Base-by-base conservation (phyloP, 2,797 vertebrate genomes). In the Amniataba percoides region DNA sequence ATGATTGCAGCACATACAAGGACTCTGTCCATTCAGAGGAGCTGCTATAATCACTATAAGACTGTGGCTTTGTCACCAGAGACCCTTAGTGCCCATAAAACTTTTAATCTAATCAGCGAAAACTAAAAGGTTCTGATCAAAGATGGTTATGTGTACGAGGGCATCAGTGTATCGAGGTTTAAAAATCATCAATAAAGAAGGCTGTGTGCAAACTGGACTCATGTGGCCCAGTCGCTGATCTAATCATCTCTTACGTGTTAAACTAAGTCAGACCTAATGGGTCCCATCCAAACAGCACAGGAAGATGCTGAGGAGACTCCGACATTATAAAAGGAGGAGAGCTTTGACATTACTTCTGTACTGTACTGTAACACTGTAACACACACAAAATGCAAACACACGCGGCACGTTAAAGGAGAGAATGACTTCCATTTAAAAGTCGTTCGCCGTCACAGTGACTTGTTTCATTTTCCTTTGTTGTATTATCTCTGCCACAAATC, bases 241-340 rank as follows among this genome's bases (percentile, higher is more conserved):
- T 80, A 69, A 72, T 90, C 82, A 80, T 75, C 64, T 51, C 31
- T 74, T 78, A 74, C 71, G 74, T 86, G 74, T 86, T 87, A 70
- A 76, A 74, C 67, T 83, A 70, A 39, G 72, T 74, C 78, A 77
- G 77, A 55, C 40, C 70, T 77, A 73, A 80, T 78, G 65, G 77
- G 55, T 62, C 69, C 51, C 58, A 73, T 67, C 53, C 48, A 74
- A 68, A 79, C 78, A 69, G 60, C 65, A 56, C 60, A 63, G 56
- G 72, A 52, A 62, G 40, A 48, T 57, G 39, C 57, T 63, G 57
- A 78, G 64, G 69, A 3, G 8, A 42, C 42, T 52, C 56, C 46
- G 18, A 31, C 51, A 39, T 76, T 60, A 45, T 4, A 16, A 62
- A 68, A 74, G 34, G 70, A 61, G 48, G n/a, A 49, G 3, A 21